Evolutionary conservation across 2,888 invertebrate genomes (phyloP), one percentile per base, ranked within the genome.

Genomic region (Melieria crassipennis): DNA sequence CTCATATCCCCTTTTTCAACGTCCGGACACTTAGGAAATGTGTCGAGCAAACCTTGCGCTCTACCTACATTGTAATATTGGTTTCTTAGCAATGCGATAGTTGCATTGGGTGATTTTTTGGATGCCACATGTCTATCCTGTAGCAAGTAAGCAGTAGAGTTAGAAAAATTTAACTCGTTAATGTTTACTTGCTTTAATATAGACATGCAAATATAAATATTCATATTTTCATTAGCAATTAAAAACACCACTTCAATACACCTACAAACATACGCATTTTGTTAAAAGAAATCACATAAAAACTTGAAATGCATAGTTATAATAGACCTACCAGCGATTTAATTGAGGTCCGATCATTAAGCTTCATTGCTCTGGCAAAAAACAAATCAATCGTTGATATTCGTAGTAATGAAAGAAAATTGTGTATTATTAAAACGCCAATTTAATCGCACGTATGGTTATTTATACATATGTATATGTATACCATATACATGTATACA

Each of bases 281-380:
- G 50, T 55, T 64, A 65, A 62, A 4, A 70, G 13, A 62, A n/a
- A 30, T 55, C 55, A 62, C 16, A 60, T 65, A 63, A 70, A 73
- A 76, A 76, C 72, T 75, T 70, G 72, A 74, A 75, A 68, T 73
- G 63, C 76, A 75, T 77, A 73, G 73, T 73, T 73, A 71, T 65
- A 75, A 66, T 68, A 72, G 71, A 72, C 62, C 73, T 70, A 77
- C 76, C 77, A 76, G 70, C 68, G 64, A 69, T 65, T 74, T 76
- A 76, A 76, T 76, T 76, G 75, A 71, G 56, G 62, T 68, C 69
- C 69, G 63, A 69, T 69, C 62, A 69, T 69, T 69, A 69, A 63
- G 46, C 63, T 65, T 68, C 71, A 69, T 70, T 62, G 64, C 69
- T 30, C 30, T 30, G 3, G 30, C 30, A n/a, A 48, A 64, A 47